These are phyloP conservation scores for Carollia perspicillata DNA, from an alignment of 2,113 vertebrate species.

Conservation along the genomic window DNA sequence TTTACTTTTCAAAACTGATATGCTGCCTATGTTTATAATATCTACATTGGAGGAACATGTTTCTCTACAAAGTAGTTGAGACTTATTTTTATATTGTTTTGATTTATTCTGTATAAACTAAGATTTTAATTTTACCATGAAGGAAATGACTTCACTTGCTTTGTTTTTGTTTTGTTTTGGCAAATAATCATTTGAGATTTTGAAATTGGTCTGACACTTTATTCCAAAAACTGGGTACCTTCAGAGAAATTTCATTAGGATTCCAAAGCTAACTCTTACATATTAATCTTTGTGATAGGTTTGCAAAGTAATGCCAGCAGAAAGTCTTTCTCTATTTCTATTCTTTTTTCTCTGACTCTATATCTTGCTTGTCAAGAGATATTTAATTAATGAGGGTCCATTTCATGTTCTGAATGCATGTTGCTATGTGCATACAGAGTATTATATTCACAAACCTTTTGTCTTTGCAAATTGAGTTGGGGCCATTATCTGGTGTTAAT, in stretches of 20 bases:
- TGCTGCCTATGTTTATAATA: not conserved
- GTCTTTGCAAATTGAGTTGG: not conserved
- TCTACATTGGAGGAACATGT: not conserved
- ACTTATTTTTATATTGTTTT: not conserved
- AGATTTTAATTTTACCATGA: constrained; percentile 14
- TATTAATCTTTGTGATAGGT: not conserved
- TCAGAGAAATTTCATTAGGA: not conserved
- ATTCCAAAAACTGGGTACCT: not conserved
- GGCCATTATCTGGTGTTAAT: not conserved
- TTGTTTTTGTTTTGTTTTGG: constrained; percentile 6
- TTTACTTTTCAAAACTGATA: not conserved
- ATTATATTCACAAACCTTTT: not conserved
- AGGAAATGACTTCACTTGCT: not conserved
- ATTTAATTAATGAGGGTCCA: not conserved
- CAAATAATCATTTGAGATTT: not conserved
- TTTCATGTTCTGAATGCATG: not conserved
- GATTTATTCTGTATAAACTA: not conserved
- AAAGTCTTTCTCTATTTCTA: not conserved
- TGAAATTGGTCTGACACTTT: not conserved
- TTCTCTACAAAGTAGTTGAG: not conserved
- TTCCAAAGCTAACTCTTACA: not conserved
- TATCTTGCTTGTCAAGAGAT: not conserved
- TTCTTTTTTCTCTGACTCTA: not conserved
- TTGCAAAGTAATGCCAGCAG: not conserved
- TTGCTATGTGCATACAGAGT: not conserved